phyloP scores from a whole-genome alignment of 2,113 vertebrate genomes.

The Tragelaphus scriptus region DNA sequence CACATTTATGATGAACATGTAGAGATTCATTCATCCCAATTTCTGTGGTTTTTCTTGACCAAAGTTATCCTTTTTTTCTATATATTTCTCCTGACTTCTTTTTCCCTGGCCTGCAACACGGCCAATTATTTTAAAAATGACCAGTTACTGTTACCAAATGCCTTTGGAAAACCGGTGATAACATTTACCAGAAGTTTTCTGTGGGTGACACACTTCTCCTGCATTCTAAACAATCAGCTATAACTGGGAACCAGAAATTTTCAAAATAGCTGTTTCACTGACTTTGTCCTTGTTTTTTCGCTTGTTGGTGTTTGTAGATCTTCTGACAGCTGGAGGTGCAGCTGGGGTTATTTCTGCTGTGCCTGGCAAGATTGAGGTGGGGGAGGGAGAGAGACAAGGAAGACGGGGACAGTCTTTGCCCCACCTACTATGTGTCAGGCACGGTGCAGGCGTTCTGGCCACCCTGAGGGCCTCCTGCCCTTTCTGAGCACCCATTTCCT shows the following conservation, averaged over 20 bases:
- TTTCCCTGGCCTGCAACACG: neutral
- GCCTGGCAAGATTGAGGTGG: neutral
- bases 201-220: neutral
- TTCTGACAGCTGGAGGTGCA: neutral
- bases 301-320: neutral
- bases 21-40: too few species aligned
- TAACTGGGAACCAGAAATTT: neutral
- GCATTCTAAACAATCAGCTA: neutral
- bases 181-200: neutral
- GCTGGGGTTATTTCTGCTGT: neutral
- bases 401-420: neutral
- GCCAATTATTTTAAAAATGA: neutral
- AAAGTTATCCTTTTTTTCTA: neutral
- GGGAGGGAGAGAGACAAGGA: too few species aligned
- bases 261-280: neutral
- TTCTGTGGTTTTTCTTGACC: neutral
- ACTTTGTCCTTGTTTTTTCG: neutral
- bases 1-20: neutral
- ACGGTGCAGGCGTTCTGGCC: accelerated
- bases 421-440: too few species aligned
- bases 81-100: neutral
- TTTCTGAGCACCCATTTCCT: neutral
- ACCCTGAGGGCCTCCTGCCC: neutral
- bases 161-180: neutral
- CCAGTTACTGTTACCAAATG: neutral